Evolutionary conservation across 2,888 invertebrate species (phyloP), one percentile per base, ranked within the genome.

Genomic region (Lithophane leautieri): DNA sequence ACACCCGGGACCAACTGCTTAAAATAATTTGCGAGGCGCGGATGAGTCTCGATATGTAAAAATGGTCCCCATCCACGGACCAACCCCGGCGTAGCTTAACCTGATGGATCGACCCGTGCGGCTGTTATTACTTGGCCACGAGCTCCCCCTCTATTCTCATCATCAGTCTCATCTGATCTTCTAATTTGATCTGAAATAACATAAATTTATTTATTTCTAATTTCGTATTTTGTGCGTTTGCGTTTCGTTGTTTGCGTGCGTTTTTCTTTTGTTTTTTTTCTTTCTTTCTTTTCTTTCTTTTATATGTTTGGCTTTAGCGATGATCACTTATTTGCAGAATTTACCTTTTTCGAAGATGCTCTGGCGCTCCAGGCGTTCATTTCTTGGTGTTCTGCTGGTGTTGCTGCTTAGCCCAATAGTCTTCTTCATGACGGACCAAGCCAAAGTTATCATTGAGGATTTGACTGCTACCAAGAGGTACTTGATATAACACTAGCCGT

Each of bases 321-420:
- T 40, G 22, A 8, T 14, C 12, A 50, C 8, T 54, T 47, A n/a
- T 19, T 66, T 73, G 0, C 74, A 80, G 81, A 78, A 52, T 34
- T 28, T 70, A 47, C 28, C 62, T n/a, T 22, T 52, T 34, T 44
- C 50, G 6, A 77, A 82, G 68, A 69, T 28, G 50, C 34, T 72
- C 47, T 81, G 82, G 77, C 77, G 82, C 19, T 61, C 50, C 14
- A 77, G 70, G 44, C 77, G 77, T 4, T 19, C 9, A 9, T 44
- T 81, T 16, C 60, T 72, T n/a, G 72, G 54, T 14, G 4, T 65
- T 0, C 8, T 72, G 11, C 0, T 81, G 16, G 47, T 61, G 6
- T 1, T 82, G 40, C 14, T 56, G 0, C 14, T 82, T 0, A 78
- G 68, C 22, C 80, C 82, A 44, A 72, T 81, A 50, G 11, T 81